These are phyloP conservation scores for Noturus placidus DNA, from an alignment of 2,113 vertebrate genomes.

Conservation along the genomic window DNA sequence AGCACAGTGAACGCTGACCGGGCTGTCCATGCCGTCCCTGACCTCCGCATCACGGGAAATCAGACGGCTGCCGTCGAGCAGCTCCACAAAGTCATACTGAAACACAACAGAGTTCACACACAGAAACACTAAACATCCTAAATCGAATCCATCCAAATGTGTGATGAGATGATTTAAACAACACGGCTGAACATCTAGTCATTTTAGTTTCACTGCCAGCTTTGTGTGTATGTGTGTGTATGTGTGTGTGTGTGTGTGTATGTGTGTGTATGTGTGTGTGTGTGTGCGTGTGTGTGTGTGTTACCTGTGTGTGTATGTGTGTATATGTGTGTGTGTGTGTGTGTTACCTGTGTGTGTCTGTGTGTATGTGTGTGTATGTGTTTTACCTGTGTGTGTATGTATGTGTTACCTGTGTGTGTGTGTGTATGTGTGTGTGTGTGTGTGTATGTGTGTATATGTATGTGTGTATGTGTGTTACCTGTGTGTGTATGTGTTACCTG, in stretches of 20 bases:
- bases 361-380: background rate
- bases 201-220: background rate
- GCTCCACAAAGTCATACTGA: slow-evolving; percentile 97
- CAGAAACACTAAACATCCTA: background rate
- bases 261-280: background rate
- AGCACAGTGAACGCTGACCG: slow-evolving; percentile 87
- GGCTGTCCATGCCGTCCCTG: slow-evolving; percentile 75
- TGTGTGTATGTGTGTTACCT: too few relatives aligned
- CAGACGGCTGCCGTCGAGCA: slow-evolving; percentile 92
- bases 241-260: background rate
- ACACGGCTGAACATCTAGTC: background rate
- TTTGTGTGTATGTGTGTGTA: background rate
- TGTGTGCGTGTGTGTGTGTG: too few relatives aligned
- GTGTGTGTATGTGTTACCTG: too few relatives aligned
- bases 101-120: slow-evolving; percentile 38
- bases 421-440: background rate
- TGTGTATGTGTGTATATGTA: too few relatives aligned
- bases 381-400: background rate
- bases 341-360: slow-evolving; percentile 88
- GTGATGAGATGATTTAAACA: background rate
- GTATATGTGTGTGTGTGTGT: background rate
- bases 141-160: too few relatives aligned
- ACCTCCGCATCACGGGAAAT: slow-evolving; percentile 85
- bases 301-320: too few relatives aligned
- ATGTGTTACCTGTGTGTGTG: background rate